Evolutionary conservation across 2,113 vertebrate genomes (phyloP).

Genomic region (Corythoichthys haematopterus): DNA sequence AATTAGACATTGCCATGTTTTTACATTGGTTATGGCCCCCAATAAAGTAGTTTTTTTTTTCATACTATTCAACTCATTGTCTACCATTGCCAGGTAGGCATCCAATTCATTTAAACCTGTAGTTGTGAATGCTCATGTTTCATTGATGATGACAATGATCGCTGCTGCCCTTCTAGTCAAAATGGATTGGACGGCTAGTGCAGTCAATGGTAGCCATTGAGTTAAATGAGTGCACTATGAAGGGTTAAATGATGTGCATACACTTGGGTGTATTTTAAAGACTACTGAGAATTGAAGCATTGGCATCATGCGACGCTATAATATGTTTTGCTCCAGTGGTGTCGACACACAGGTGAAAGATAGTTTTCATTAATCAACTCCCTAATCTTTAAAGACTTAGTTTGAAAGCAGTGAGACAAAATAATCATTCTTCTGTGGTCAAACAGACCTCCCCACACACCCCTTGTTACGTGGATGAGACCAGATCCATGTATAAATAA

Average conservation of each 20-base stretch:
- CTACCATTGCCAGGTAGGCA: no score
- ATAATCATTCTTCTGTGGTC: constrained; percentile 1
- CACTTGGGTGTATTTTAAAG: constrained; percentile 21
- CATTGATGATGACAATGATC: no score
- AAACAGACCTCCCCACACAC: not conserved
- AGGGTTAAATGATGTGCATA: constrained; percentile 27
- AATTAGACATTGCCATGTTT: no score
- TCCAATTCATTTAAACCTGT: no score
- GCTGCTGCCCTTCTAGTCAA: no score
- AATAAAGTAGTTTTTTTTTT: no score
- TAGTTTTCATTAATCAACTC: constrained; percentile 11
- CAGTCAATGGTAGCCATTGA: no score
- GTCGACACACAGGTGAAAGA: constrained; percentile 10
- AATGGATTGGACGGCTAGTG: no score
- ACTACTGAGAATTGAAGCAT: constrained; percentile 18
- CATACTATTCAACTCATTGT: no score
- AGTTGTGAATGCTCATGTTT: no score
- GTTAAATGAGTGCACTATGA: not conserved
- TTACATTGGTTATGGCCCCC: no score
- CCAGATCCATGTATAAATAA: constrained; percentile 8
- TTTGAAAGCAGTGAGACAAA: constrained; percentile 12
- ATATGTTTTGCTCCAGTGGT: constrained; percentile 10
- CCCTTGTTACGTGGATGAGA: not conserved
- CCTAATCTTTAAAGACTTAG: constrained; percentile 15
- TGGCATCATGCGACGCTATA: constrained; percentile 20